Percentiles rank a stretch among this genome's conserved stretches.
These are phyloP conservation scores for Onychomys torridus DNA, from an alignment of 2,797 vertebrate species.

Conservation along the genomic window DNA sequence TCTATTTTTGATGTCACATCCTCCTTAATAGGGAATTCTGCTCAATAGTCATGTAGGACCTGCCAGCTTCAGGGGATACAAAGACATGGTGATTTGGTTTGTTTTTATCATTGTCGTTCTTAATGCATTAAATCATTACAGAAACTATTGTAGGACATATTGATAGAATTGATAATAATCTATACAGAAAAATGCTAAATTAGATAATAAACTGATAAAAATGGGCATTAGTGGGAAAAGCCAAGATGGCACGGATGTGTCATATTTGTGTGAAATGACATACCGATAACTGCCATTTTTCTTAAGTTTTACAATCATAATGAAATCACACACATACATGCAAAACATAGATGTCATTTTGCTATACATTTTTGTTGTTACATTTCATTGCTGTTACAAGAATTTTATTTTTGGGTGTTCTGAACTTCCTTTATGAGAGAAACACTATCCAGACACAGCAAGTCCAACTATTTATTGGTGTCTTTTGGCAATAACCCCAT, in stretches of 20 bases:
- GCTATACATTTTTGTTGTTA: not conserved
- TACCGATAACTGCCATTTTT: not conserved
- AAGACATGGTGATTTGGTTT: not conserved
- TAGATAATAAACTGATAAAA: not conserved
- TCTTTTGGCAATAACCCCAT: slow-evolving; percentile 20
- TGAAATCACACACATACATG: not conserved
- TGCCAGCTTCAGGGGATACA: not conserved
- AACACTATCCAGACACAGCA: not conserved
- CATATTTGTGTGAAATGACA: not conserved
- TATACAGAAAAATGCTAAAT: not conserved
- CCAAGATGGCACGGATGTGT: not conserved
- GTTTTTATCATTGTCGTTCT: not conserved
- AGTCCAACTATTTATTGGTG: not conserved
- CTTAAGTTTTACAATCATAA: not conserved
- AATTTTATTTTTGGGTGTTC: not conserved
- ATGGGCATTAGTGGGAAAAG: not conserved
- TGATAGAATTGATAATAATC: not conserved
- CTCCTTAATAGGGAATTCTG: not conserved
- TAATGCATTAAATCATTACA: not conserved
- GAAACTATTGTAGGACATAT: not conserved
- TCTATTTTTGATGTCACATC: not conserved
- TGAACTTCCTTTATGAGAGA: not conserved
- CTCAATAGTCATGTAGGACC: not conserved
- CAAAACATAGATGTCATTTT: not conserved
- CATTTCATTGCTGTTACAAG: not conserved